Evolutionary conservation across 2,113 vertebrate species (phyloP), one percentile per base, ranked within the genome.

Genomic region (Alouatta palliata): DNA sequence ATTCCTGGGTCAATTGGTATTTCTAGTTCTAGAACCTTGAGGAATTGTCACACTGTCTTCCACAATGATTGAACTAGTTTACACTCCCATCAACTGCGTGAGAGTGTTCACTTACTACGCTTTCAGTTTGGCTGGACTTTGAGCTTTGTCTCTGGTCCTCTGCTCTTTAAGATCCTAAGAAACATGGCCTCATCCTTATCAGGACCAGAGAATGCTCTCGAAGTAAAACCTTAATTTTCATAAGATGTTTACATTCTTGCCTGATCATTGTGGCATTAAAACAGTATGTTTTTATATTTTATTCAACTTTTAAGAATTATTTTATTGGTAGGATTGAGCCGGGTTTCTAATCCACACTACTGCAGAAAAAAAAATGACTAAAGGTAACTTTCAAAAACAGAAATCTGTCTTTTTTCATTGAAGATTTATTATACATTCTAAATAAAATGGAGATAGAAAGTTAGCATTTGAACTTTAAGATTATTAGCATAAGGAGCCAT

Each of bases 391-490:
- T 90, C 5, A 43, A 90, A 85, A 80, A 21, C 23, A 85, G 11
- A 11, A 90, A 79, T 90, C 3, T 0, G 40, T 75, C 7, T 11
- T 73, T 32, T 71, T 37, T 10, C 9, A 47, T 58, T 35, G 88
- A 88, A 7, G 5, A 70, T 54, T 71, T 86, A 1, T 3, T 6
- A 68, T 75, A 30, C 4, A 66, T 77, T 79, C 21, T 87, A 93
- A 79, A 83, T 47, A 47, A 91, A 91, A 45, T 49, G 13, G 12
- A 27, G 4, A 76, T 30, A 43, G 27, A 49, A 76, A 83, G 6
- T 81, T 77, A 80, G 32, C 43, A 89, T 90, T 92, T 92, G 16
- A 87, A 90, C 8, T 40, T 96, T 81, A 94, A 88, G 16, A 16
- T 82, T 93, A 64, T 45, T 80, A 92, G 9, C 54, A 87, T 87